Percentiles rank a stretch among this genome's conserved stretches.
Conservation (phyloP, 2,797 vertebrate genomes). For the Chanos chanos region DNA sequence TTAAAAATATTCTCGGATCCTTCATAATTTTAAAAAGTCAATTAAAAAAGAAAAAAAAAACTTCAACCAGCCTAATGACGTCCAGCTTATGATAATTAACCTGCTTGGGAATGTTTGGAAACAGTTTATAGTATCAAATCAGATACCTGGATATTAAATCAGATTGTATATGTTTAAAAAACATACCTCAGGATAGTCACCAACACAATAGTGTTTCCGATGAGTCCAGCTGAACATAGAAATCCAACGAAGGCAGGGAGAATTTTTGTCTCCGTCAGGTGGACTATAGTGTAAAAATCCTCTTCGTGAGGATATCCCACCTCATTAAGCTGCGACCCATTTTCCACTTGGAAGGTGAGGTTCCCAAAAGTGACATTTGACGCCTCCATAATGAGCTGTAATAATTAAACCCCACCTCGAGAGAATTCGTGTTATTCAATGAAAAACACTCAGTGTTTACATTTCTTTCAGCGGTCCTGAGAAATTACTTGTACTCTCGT, state of each 20-base stretch:
- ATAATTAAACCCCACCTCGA: too few relatives aligned
- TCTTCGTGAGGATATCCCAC: not conserved
- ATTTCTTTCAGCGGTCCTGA: too few relatives aligned
- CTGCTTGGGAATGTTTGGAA: too few relatives aligned
- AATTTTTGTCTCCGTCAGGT: constrained; percentile 55
- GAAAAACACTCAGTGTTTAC: too few relatives aligned
- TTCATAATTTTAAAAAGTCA: too few relatives aligned
- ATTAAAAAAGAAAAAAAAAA: too few relatives aligned
- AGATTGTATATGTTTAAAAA: not conserved
- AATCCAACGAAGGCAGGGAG: constrained; percentile 58
- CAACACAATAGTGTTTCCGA: constrained; percentile 58
- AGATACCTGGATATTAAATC: not conserved
- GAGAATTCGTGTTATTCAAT: too few relatives aligned
- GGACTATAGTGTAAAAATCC: constrained; percentile 42
- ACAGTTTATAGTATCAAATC: not conserved
- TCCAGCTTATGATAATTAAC: too few relatives aligned
- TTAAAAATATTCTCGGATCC: too few relatives aligned
- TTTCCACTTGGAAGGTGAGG: constrained; percentile 31
- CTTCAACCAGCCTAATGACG: too few relatives aligned
- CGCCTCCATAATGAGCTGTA: constrained; percentile 49
- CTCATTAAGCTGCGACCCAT: constrained; percentile 39
- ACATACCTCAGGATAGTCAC: constrained; percentile 58
- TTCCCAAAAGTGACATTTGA: constrained; percentile 49
- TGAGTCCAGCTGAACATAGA: constrained; percentile 58
- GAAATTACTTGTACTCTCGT: too few relatives aligned